Evolutionary conservation across 2,888 invertebrate genomes (phyloP), one percentile per base, ranked within the genome.

Genomic region (Parnassius glacialis): DNA sequence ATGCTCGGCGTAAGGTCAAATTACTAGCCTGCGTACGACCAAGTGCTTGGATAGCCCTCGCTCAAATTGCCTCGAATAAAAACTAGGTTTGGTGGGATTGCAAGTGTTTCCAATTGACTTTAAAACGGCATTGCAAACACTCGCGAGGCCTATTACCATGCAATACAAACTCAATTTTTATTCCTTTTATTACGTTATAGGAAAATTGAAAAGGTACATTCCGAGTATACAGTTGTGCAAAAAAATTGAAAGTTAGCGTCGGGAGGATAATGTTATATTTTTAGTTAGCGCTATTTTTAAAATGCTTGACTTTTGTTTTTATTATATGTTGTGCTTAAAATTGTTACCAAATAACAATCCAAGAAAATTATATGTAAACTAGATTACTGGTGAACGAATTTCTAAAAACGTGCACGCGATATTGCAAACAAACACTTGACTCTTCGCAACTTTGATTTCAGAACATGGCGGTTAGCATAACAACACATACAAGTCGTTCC

Each of bases 1-100:
- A 84, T 84, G 81, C 80, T 72, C 74, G 79, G 79, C 81, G 76
- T 80, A 76, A 83, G 87, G 82, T 87, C 85, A 86, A 87, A 87
- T 87, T 87, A 87, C 86, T 79, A 72, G 78, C 77, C 73, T 67
- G 73, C 70, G 75, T 71, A 69, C 75, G 74, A 75, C 69, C 71
- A 64, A 79, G 77, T 76, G 81, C 81, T 85, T 83, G 85, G 84
- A 85, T 79, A 79, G 79, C 74, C 74, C 71, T 72, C 74, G 78
- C 73, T 81, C 80, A 82, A 84, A 85, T 85, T 83, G 80, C 83
- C 70, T 72, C 64, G 71, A 80, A 80, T 79, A 83, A 86, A 80
- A 85, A 84, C 78, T 78, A 71, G 72, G 68, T 76, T 79, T 74
- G 79, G 74, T 80, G 71, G 67, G 73, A 83, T 81, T 81, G 78